These are phyloP conservation scores for Hylia prasina DNA, from an alignment of 2,113 vertebrate species.

Conservation along the genomic window DNA sequence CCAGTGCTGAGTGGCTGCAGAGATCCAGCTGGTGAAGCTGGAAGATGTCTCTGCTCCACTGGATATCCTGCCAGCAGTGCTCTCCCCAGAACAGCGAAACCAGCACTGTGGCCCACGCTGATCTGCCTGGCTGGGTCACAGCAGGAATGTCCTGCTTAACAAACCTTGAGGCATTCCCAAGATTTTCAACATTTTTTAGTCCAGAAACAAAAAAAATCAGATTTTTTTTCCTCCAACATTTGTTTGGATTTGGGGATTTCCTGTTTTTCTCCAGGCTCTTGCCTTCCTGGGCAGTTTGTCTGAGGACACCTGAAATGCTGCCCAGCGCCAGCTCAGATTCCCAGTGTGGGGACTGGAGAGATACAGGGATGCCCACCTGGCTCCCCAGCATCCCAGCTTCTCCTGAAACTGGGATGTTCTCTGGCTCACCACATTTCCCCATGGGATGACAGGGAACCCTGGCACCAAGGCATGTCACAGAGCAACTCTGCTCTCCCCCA, in stretches of 20 bases:
- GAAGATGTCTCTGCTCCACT: background rate
- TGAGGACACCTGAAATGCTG: background rate
- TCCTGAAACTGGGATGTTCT: background rate
- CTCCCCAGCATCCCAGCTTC: background rate
- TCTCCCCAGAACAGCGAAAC: background rate
- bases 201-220: background rate
- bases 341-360: rapidly evolving
- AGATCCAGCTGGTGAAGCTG: background rate
- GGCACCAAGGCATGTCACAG: background rate
- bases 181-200: background rate
- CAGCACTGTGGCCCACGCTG: rapidly evolving
- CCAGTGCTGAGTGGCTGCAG: background rate
- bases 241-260: slow-evolving; percentile 43
- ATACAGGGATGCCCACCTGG: background rate
- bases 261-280: background rate
- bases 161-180: background rate
- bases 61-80: background rate
- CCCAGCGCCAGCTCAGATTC: rapidly evolving
- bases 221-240: background rate
- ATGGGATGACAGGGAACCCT: rapidly evolving
- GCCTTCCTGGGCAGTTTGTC: background rate
- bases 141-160: background rate
- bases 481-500: background rate
- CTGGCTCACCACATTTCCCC: no score
- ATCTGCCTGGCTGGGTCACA: background rate